phyloP scores from a whole-genome alignment of 2,888 invertebrate species.

The Polymixis flavicincta region DNA sequence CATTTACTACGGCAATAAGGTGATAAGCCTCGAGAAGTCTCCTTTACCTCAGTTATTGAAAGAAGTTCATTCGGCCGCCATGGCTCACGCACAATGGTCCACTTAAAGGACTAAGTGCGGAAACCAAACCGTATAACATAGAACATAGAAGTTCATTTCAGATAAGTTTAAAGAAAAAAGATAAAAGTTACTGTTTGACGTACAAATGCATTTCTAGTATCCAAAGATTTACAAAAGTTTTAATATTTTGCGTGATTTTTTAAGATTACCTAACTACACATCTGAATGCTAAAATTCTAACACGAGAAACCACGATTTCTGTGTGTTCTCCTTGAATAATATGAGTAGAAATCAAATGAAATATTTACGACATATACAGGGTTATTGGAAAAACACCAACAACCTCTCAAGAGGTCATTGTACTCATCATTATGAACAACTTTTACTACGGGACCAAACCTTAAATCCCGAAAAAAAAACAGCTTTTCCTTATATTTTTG shows the following conservation, averaged over 20 bases:
- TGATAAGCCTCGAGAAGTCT: not conserved
- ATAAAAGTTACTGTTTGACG: not conserved
- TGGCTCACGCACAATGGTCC: too few species aligned
- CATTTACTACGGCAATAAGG: constrained; percentile 5
- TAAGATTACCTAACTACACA: not conserved
- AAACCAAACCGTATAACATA: too few species aligned
- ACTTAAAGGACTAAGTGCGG: too few species aligned
- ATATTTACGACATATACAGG: too few species aligned
- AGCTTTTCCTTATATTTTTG: too few species aligned
- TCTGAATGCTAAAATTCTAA: not conserved
- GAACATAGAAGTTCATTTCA: too few species aligned
- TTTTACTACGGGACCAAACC: too few species aligned
- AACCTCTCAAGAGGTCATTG: too few species aligned
- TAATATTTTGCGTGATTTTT: not conserved
- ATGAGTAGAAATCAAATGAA: not conserved
- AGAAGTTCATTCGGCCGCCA: not conserved
- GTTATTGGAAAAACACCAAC: too few species aligned
- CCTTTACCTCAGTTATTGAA: not conserved
- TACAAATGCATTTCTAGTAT: not conserved
- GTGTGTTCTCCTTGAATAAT: not conserved
- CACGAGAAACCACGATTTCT: not conserved
- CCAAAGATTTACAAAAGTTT: not conserved
- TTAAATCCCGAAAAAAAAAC: too few species aligned
- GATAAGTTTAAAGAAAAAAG: not conserved
- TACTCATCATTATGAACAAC: too few species aligned